Base-by-base conservation (phyloP, 2,113 vertebrate species). In the Pavo muticus region DNA sequence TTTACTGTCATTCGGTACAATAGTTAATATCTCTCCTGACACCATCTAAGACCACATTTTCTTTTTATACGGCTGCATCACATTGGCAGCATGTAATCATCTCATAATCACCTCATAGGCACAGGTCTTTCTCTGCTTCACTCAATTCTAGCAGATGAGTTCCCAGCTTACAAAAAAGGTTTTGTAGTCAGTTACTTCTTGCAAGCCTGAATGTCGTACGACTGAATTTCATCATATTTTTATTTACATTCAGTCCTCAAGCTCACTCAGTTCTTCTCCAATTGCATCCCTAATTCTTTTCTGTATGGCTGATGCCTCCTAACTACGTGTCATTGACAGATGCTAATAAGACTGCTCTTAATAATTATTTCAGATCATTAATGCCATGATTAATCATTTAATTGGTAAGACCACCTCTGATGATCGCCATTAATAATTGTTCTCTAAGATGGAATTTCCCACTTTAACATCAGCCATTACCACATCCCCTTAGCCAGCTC, bases 1-100 rank as follows among this genome's bases (percentile, higher is more conserved):
- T 93, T 78, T 71, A 35, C 56, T 10, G 3, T 84, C 90, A 70
- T 19, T 61, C 71, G 42, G 60, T 80, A 48, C 84, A 95, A 86
- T 69, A 85, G 40, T n/a, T 80, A 40, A 11, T 32, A 48, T 59
- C 79, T 84, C 50, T 90, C 50, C 64, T 86, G 90, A 86, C 82
- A 64, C 79, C 2, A 2, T 68, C 87, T 61, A 82, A 76, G 84
- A 82, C 72, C 75, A 37, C 69, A 5, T 80, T 93, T 86, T 74
- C 88, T 90, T 92, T 88, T 90, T 77, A 84, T 77, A 24, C 39
- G 77, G 65, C 79, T 88, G 32, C 60, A 91, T 91, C 76, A 68
- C 57, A 4, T 0, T 90, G 94, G 65, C 92, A 95, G 85, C 75
- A 47, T 88, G 39, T 91, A 93, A 88, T 86, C 86, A 94, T 86